phyloP scores from a whole-genome alignment of 2,888 invertebrate genomes.

The Noctua janthe region DNA sequence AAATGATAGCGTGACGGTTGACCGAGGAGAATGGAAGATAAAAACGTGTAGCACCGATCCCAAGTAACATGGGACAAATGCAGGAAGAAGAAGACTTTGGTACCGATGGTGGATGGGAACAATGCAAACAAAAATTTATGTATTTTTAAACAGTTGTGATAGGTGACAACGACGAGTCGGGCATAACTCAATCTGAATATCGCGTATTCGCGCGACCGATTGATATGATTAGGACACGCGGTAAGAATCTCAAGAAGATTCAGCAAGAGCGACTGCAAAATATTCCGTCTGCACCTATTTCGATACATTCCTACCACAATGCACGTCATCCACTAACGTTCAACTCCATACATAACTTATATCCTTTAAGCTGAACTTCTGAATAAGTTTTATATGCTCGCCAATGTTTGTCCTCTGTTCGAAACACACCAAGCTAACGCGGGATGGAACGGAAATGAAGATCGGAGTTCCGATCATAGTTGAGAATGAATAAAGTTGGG shows the following conservation, averaged over 20 bases:
- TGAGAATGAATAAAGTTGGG: conserved; percentile 41
- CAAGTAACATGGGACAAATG: too few relatives aligned
- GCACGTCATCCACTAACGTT: conserved; percentile 4
- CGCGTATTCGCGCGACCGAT: background rate
- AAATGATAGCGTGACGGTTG: too few relatives aligned
- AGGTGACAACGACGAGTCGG: too few relatives aligned
- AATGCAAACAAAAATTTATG: too few relatives aligned
- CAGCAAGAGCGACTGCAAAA: background rate
- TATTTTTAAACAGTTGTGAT: too few relatives aligned
- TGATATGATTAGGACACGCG: background rate
- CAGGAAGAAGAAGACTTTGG: too few relatives aligned
- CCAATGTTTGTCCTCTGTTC: conserved; percentile 61
- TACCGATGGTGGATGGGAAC: too few relatives aligned
- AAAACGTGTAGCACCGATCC: too few relatives aligned
- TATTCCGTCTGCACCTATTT: background rate
- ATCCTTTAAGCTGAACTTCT: conserved; percentile 52
- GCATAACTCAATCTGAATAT: too few relatives aligned
- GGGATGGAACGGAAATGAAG: conserved; percentile 60
- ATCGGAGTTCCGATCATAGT: conserved; percentile 26
- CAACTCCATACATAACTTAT: conserved; percentile 53
- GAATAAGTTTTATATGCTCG: conserved; percentile 62
- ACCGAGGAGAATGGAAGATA: too few relatives aligned
- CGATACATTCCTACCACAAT: background rate
- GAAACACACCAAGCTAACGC: conserved; percentile 41
- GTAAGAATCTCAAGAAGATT: background rate